Percentiles rank a stretch among this genome's conserved stretches.
These are phyloP conservation scores for Marmota flaviventris DNA, from an alignment of 2,113 vertebrate species.

Conservation along the genomic window DNA sequence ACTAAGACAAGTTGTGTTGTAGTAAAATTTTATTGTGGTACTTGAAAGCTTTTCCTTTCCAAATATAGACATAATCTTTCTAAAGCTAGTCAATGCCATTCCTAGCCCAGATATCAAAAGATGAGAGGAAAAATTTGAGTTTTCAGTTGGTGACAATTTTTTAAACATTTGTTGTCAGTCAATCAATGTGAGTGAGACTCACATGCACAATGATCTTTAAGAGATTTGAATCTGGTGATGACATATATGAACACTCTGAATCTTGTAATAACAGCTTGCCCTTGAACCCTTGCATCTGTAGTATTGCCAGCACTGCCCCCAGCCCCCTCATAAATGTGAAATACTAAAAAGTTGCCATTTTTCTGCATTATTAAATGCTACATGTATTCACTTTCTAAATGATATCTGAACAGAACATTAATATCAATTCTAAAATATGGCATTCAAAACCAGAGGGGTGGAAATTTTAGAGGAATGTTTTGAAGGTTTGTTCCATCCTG, in stretches of 20 bases:
- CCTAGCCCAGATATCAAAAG: not conserved
- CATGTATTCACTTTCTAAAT: constrained; percentile 17
- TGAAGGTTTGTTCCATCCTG: not conserved
- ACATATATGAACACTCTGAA: not conserved
- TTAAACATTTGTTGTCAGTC: not conserved
- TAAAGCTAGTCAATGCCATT: not conserved
- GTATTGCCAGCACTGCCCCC: too few species aligned
- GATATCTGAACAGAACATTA: not conserved
- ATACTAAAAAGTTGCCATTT: not conserved
- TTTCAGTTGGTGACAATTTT: not conserved
- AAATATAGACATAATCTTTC: not conserved
- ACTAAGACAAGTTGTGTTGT: not conserved
- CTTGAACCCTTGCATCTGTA: not conserved
- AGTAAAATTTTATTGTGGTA: not conserved
- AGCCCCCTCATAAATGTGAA: not conserved
- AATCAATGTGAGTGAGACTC: not conserved
- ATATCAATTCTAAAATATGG: not conserved
- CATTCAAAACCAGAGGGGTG: not conserved
- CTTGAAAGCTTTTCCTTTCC: not conserved
- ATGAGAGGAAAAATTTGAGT: not conserved
- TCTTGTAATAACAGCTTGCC: not conserved
- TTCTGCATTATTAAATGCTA: not conserved
- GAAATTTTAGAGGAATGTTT: not conserved
- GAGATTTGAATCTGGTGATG: not conserved
- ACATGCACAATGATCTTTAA: not conserved